Evolutionary conservation across 2,113 vertebrate genomes (phyloP), one percentile per base, ranked within the genome.

Genomic region (Chionis minor): DNA sequence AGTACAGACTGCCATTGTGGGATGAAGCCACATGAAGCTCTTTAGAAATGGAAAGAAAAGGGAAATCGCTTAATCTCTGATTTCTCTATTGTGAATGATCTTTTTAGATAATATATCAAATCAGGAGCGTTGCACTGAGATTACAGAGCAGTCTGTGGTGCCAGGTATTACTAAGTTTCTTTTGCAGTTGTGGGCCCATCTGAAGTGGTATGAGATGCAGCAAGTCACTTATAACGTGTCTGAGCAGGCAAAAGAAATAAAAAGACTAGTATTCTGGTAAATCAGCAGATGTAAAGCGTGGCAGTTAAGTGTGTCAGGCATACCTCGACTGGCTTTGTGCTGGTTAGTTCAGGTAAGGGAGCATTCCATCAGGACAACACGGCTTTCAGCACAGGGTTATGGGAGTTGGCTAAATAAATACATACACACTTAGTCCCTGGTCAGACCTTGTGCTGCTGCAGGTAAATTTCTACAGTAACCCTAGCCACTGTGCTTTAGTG

Each of bases 381-480:
- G 1, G 38, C 2, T 1, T 35, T 92, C 47, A 28, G 26, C 55
- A 20, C 52, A 35, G n/a, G n/a, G 38, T 24, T 45, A 4, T 1
- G 2, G 63, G 21, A 77, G 38, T 4, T 26, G 45, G 14, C 28
- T 12, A 8, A n/a, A 44, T 12, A 45, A 52, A 42, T 32, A 10
- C 7, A 8, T 14, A 45, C 35, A 27, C 42, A 4, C 26, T 3
- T 1, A 13, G 10, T 14, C 45, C 56, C 0, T 5, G 54, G 27
- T 14, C 16, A 84, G 26, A 12, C 7, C 15, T 62, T 3, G 3
- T 0, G 3, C 3, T 81, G 47, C 44, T 91, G 84, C 47, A 69
- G 73, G 47, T 52, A 62, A n/a, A 12, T 55, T 59, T 62, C 77
- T 89, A 32, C 38, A 58, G 28, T 45, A 40, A 58, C 2, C 21